Base-by-base conservation (phyloP, 2,888 invertebrate species). In the Sphinx pinastri region DNA sequence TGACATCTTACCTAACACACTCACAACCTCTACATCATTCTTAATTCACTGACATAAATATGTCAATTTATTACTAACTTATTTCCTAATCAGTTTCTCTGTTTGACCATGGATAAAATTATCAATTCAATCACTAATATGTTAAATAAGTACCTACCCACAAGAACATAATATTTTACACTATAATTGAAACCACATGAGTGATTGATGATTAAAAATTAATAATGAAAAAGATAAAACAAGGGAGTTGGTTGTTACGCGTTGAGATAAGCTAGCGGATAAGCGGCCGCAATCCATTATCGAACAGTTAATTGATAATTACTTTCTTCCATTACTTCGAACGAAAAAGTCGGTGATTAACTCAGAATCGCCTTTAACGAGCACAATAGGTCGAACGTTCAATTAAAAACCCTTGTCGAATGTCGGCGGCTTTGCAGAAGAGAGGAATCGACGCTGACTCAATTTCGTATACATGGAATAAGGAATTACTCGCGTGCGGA, bases 361-460 rank as follows among this genome's bases (percentile, higher is more conserved):
- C 92, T 89, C 90, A 82, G 90, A 91, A 93, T 91, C 89, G 91
- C 85, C 25, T 92, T 92, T 92, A 93, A 92, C 92, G 91, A 91
- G 89, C 88, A 93, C 92, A 92, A 93, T 92, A 90, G 91, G 89
- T 85, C 85, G 88, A 82, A 72, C 87, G 87, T 92, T 92, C 93
- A 92, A 93, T 93, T 93, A 92, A 93, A 93, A 92, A 88, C 89
- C 89, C 92, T 92, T 91, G 92, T 92, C 90, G 92, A 89, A 89
- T 87, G 89, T 88, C 88, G 88, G 88, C 88, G 86, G 86, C 85
- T 90, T 89, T 88, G 85, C 87, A 84, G 88, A 88, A 89, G 86
- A 89, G 87, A 87, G 88, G 86, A 89, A 87, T 89, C 89, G 89
- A 86, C 86, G 87, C 90, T 87, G 88, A 90, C 91, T 91, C 91